These are phyloP conservation scores for Bimastos eiseni DNA, from an alignment of 2,888 invertebrate genomes.

Conservation along the genomic window DNA sequence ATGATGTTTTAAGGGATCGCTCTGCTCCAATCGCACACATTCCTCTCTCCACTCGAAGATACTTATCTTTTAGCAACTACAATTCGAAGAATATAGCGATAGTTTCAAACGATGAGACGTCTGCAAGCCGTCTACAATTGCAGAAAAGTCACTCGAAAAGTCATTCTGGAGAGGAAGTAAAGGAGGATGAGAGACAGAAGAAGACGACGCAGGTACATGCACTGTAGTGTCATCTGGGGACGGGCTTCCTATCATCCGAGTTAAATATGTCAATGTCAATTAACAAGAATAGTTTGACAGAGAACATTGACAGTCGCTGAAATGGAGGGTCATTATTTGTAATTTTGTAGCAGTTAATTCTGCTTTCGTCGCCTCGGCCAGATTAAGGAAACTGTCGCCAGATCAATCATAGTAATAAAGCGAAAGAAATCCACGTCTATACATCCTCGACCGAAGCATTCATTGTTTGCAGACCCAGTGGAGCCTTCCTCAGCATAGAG, in stretches of 20 bases:
- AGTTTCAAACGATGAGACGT: not conserved
- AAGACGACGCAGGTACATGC: not conserved
- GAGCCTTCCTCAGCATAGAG: not conserved
- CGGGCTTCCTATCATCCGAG: not conserved
- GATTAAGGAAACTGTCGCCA: not conserved
- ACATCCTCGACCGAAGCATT: not conserved
- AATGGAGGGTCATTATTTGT: constrained; percentile 1
- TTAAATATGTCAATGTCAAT: constrained; percentile 4
- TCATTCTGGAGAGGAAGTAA: not conserved
- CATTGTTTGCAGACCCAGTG: constrained; percentile 2
- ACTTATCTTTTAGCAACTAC: too few species aligned
- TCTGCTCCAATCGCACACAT: too few species aligned
- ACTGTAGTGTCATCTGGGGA: not conserved
- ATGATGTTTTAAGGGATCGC: too few species aligned
- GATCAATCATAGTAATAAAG: not conserved
- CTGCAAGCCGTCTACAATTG: not conserved
- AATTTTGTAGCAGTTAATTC: not conserved
- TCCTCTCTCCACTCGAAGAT: too few species aligned
- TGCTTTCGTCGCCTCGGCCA: not conserved
- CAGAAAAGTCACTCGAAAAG: not conserved
- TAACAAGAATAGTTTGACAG: not conserved
- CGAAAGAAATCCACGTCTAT: not conserved
- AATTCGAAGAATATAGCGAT: not conserved
- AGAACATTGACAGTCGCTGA: not conserved
- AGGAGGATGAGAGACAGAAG: not conserved